Evolutionary conservation across 2,797 vertebrate species (phyloP), one percentile per base, ranked within the genome.

Genomic region (Phataginus tetradactyla): DNA sequence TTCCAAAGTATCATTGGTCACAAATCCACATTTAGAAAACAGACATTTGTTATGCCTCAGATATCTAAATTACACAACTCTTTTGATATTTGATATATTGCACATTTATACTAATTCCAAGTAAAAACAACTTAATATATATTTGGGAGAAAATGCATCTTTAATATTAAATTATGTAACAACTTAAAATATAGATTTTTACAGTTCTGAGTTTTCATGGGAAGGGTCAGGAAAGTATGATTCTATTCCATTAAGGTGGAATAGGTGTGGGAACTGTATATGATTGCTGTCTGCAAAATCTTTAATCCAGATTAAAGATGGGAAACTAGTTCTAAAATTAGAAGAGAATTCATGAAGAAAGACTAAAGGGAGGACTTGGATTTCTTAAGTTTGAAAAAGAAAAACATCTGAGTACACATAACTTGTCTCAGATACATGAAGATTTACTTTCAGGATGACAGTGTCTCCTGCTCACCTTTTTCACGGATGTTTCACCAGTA

Each of bases 1-100:
- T 37, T 95, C 29, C 11, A 72, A 86, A 83, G 57, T 63, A 86
- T 34, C 42, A 64, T 39, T n/a, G 68, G 49, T 42, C 91, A 84
- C 25, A 89, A 66, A 85, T 85, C 55, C 88, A 42, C 79, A 83
- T 75, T 84, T 80, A 95, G 66, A 69, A 92, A 84, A 86, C 27
- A 78, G 85, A 83, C 12, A 69, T 21, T 69, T 75, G 18, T 23
- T 86, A 45, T 84, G 68, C 34, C 57, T 91, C 34, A 49, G 59
- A 61, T 75, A 94, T 57, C 20, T 61, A 84, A 86, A 75, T 34
- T 51, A 64, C 75, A 27, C 8, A 95, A 89, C 21, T 78, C 20
- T 89, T 51, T 42, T 68, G 12, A 59, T 63, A 85, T 69, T 83
- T 94, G 45, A 11, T 42, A 81, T 88, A 61, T 87, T 61, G 61